Base-by-base conservation (phyloP, 2,797 vertebrate genomes). In the Hoplostethus atlanticus region DNA sequence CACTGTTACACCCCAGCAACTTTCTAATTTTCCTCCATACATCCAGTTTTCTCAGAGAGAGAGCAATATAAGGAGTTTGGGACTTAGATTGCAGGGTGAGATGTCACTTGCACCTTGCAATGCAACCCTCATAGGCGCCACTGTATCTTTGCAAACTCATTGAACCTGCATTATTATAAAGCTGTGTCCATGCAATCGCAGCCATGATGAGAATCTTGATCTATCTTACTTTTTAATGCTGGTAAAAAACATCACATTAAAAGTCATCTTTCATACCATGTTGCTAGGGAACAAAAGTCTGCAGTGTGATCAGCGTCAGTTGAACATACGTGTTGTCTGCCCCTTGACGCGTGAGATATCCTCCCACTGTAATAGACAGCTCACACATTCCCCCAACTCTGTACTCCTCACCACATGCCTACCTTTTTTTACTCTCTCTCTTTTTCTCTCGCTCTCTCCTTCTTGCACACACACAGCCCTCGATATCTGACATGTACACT, bases 221-320 rank as follows among this genome's bases (percentile, higher is more conserved):
- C 51, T 57, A 12, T 7, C 61, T 12, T 55, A n/a, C 48, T 12
- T 44, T 25, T 52, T 6, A 36, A 11, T 40, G 16, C 38, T 54
- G 40, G 40, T 42, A 42, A 42, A 59, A 30, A 66, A 61, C n/a
- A 31, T 70, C 46, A 71, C 56, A 56, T 69, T 50, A 36, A 21
- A 75, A 77, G 58, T 70, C 52, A 64, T 75, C 54, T 68, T 69
- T 60, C 38, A 17, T 73, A 55, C 57, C 68, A 74, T 67, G 81
- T 82, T 85, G 81, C 86, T 85, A 84, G 76, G 83, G 63, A 86
- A 88, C 79, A 70, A 36, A 58, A 55, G 48, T 71, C 16, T 40
- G 46, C 57, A 62, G 67, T 60, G 15, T 72, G 70, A 71, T 47
- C 64, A 63, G 36, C 13, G 25, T 51, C 50, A 67, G 60, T 70